These are phyloP conservation scores for Strigamia crassipes DNA, from an alignment of 2,888 invertebrate species.

Conservation along the genomic window DNA sequence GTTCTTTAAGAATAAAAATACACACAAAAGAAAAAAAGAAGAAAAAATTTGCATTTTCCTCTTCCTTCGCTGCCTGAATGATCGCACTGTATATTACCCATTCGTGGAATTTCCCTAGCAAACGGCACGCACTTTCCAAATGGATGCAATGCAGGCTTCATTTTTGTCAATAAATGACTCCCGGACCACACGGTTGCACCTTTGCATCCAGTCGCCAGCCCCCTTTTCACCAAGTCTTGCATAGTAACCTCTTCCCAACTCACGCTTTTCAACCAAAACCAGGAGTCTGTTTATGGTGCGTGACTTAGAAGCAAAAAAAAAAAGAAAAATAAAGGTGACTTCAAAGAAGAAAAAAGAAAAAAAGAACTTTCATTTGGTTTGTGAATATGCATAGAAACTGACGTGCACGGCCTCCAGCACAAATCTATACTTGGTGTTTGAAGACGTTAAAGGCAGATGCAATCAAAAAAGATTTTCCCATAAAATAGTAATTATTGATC, in stretches of 20 bases:
- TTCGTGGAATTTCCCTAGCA: background rate
- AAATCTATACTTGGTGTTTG: background rate
- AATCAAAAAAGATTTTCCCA: background rate
- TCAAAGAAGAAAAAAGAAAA: background rate
- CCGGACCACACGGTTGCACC: constrained; percentile 11
- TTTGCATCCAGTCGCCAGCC: constrained; percentile 7
- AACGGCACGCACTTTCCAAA: constrained; percentile 11
- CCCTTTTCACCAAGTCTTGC: constrained; percentile 13
- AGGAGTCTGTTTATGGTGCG: constrained; percentile 16
- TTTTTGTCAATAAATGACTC: constrained; percentile 21
- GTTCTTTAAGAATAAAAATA: background rate
- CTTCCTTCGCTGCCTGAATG: background rate
- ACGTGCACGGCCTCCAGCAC: background rate
- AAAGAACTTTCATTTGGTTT: background rate
- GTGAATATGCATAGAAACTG: constrained; percentile 1
- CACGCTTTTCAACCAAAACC: background rate
- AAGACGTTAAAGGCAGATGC: background rate
- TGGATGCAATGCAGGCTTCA: constrained; percentile 16
- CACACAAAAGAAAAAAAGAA: background rate
- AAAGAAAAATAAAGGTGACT: background rate
- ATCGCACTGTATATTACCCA: background rate
- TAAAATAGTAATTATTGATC: constrained; percentile 21
- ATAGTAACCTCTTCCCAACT: background rate
- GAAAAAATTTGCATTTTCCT: background rate
- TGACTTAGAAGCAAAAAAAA: background rate